A percentile compares a stretch with the other conserved stretches of the same genome.
These are phyloP conservation scores for Dorcus parallelipipedus DNA, from an alignment of 2,888 invertebrate species.

Conservation along the genomic window DNA sequence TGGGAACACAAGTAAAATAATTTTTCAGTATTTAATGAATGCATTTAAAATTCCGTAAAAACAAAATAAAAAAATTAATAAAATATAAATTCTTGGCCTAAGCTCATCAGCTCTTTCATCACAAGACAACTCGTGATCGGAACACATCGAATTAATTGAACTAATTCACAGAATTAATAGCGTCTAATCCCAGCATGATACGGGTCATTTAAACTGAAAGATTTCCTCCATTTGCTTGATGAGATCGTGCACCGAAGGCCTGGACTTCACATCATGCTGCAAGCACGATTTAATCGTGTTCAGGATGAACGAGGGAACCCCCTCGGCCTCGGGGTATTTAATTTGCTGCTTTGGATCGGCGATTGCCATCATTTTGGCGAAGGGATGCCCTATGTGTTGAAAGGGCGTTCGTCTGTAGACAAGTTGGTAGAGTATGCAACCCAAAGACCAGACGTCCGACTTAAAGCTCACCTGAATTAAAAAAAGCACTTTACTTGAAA, in stretches of 20 bases:
- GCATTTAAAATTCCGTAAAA: too few relatives aligned
- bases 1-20: too few relatives aligned
- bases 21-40: too few relatives aligned
- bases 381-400: conserved; percentile 69
- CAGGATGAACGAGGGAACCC: conserved; percentile 59
- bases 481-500: background rate
- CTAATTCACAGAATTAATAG: too few relatives aligned
- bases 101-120: too few relatives aligned
- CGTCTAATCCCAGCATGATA: too few relatives aligned
- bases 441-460: conserved; percentile 96
- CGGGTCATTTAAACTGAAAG: conserved; percentile 1
- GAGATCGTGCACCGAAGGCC: conserved; percentile 74
- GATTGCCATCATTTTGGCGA: conserved; percentile 76
- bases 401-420: conserved; percentile 91
- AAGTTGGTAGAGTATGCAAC: conserved; percentile 92
- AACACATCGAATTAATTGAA: too few relatives aligned
- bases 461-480: conserved; percentile 75
- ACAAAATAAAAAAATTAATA: too few relatives aligned
- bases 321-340: conserved; percentile 62
- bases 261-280: conserved; percentile 64
- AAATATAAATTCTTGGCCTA: too few relatives aligned
- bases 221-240: conserved; percentile 41
- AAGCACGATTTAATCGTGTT: conserved; percentile 70
- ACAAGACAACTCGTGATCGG: too few relatives aligned
- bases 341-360: conserved; percentile 70